A percentile compares a stretch with the other conserved stretches of the same genome.
Evolutionary conservation across 1,140 invertebrate species (phyloP).

Genomic region (Oedothorax gibbosus): DNA sequence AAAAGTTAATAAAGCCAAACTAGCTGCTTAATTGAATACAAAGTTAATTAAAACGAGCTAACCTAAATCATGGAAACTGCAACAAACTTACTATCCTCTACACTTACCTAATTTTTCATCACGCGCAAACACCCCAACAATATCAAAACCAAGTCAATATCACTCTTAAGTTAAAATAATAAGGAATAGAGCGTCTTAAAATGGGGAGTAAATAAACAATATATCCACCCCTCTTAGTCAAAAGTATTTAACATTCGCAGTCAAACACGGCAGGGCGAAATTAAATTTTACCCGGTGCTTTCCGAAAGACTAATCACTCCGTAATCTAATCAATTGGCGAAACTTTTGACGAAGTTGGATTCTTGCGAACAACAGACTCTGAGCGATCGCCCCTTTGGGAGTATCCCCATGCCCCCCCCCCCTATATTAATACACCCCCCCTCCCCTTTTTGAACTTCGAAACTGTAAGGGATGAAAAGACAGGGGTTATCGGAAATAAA

Average conservation of each 20-base stretch:
- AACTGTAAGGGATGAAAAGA: no score
- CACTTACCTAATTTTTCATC: no score
- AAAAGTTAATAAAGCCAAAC: no score
- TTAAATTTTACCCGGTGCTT: constrained; percentile 39
- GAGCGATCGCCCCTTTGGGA: constrained; percentile 55
- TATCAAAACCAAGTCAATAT: no score
- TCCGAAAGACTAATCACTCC: constrained; percentile 55
- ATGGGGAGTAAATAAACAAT: constrained; percentile 40
- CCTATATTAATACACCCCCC: not conserved
- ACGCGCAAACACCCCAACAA: no score
- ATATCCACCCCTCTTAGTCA: constrained; percentile 42
- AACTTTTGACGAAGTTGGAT: constrained; percentile 60
- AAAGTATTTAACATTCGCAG: constrained; percentile 59
- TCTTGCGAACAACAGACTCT: constrained; percentile 39
- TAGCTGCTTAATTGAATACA: no score
- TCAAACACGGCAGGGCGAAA: constrained; percentile 45
- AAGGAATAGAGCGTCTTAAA: not conserved
- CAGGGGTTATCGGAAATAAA: no score
- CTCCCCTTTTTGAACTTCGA: not conserved
- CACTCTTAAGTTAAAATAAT: no score
- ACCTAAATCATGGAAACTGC: no score
- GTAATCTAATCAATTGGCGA: constrained; percentile 58
- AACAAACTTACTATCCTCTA: no score
- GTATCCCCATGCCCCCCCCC: not conserved
- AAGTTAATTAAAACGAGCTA: no score